These are phyloP conservation scores for Aurelia coerulea DNA, from an alignment of 30 jellyfish, hydroid and myxozoan genomes.

Conservation along the genomic window DNA sequence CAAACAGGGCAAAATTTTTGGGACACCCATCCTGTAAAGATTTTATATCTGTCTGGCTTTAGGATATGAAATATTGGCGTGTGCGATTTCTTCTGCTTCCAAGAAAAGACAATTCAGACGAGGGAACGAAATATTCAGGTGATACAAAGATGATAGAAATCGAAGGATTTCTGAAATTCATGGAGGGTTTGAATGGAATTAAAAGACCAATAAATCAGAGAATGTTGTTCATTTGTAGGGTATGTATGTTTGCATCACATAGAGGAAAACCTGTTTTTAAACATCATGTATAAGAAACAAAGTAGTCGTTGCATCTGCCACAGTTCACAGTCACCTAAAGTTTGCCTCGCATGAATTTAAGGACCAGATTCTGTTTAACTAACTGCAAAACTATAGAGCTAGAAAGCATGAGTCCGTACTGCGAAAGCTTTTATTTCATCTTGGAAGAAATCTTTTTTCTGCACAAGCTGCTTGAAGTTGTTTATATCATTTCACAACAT, in stretches of 20 bases:
- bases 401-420: no score
- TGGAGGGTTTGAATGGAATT: slow-evolving; percentile 82
- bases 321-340: not conserved
- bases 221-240: slow-evolving; percentile 78
- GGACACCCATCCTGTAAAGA: no score
- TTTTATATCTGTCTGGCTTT: not conserved
- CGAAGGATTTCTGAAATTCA: slow-evolving; percentile 87
- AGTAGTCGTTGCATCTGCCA: not conserved
- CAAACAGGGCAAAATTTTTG: no score
- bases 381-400: no score
- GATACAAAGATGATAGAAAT: slow-evolving; percentile 73
- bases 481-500: no score
- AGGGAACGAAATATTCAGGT: slow-evolving; percentile 46
- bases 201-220: slow-evolving; percentile 72
- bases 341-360: not conserved
- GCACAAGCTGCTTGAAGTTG: no score
- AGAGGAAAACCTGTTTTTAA: not conserved
- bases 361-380: no score
- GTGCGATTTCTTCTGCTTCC: slow-evolving; percentile 86
- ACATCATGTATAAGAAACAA: not conserved
- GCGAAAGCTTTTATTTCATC: no score
- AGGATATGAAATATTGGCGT: slow-evolving; percentile 90
- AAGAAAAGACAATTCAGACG: slow-evolving; percentile 51
- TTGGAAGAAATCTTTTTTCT: no score
- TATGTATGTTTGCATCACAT: slow-evolving; percentile 17